A percentile compares a stretch with the other conserved stretches of the same genome.
These are phyloP conservation scores for Sebastes nivosus DNA, from an alignment of 2,797 vertebrate genomes.

Conservation along the genomic window DNA sequence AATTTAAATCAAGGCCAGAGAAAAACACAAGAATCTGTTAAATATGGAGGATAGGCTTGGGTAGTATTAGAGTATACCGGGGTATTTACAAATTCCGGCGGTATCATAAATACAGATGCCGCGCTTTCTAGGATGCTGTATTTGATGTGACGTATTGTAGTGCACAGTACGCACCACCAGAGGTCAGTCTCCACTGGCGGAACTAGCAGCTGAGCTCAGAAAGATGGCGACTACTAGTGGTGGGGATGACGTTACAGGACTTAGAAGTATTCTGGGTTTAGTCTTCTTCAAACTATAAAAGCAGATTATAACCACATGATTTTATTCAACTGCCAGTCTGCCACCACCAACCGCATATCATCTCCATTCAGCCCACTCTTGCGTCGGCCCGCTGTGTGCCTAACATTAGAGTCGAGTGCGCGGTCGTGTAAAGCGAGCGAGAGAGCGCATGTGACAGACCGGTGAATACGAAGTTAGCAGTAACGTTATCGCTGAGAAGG, in stretches of 20 bases:
- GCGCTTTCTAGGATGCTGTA: neutral
- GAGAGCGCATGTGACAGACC: no score
- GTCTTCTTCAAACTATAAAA: neutral
- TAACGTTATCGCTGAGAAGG: neutral
- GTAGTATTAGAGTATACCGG: no score
- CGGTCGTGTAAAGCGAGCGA: no score
- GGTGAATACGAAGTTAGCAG: neutral
- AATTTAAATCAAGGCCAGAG: neutral
- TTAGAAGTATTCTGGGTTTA: neutral
- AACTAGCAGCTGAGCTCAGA: neutral
- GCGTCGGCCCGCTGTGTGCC: no score
- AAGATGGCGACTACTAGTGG: neutral
- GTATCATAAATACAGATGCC: neutral
- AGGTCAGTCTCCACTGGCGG: neutral
- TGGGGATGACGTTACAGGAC: no score
- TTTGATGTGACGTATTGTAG: neutral
- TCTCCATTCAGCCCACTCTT: no score
- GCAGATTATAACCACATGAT: neutral
- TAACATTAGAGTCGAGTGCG: no score
- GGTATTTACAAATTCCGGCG: neutral
- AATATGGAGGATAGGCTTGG: neutral
- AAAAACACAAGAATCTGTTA: neutral
- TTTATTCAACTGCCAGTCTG: no score
- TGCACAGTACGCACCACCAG: neutral
- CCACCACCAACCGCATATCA: no score